These are phyloP conservation scores for Tridacna crocea DNA, from an alignment of 2,888 invertebrate genomes.

Conservation along the genomic window DNA sequence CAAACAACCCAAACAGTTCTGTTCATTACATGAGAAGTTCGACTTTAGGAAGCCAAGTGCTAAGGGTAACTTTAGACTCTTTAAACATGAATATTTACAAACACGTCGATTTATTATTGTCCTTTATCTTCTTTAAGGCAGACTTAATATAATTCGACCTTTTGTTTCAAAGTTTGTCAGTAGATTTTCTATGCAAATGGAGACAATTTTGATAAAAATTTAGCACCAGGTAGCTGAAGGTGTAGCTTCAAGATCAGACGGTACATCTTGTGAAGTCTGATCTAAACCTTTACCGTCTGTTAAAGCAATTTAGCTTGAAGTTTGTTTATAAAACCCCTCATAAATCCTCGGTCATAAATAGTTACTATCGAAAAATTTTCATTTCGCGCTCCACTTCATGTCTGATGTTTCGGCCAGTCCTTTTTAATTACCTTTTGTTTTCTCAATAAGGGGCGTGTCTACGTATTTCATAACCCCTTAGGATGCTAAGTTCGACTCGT, in stretches of 20 bases:
- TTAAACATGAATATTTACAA: conserved; percentile 23
- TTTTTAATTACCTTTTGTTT: conserved; percentile 27
- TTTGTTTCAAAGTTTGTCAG: not conserved
- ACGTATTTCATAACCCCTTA: not conserved
- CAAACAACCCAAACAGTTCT: too few relatives aligned
- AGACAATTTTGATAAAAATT: too few relatives aligned
- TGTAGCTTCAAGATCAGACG: too few relatives aligned
- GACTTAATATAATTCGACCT: not conserved
- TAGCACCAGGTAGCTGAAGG: too few relatives aligned
- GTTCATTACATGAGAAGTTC: too few relatives aligned
- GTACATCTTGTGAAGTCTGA: too few relatives aligned
- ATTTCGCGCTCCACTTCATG: conserved; percentile 9
- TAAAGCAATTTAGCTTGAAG: too few relatives aligned
- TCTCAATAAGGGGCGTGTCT: not conserved
- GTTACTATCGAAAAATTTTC: not conserved
- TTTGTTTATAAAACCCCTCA: too few relatives aligned
- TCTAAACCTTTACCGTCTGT: too few relatives aligned
- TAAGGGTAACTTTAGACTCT: conserved; percentile 12
- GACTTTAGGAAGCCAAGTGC: not conserved
- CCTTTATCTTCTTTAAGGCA: not conserved
- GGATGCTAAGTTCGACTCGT: not conserved
- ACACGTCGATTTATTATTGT: conserved; percentile 15
- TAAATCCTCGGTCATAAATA: not conserved
- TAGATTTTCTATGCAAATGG: too few relatives aligned
- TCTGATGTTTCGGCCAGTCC: not conserved